Conservation (phyloP, 2,113 vertebrate species). For the Heteronetta atricapilla region DNA sequence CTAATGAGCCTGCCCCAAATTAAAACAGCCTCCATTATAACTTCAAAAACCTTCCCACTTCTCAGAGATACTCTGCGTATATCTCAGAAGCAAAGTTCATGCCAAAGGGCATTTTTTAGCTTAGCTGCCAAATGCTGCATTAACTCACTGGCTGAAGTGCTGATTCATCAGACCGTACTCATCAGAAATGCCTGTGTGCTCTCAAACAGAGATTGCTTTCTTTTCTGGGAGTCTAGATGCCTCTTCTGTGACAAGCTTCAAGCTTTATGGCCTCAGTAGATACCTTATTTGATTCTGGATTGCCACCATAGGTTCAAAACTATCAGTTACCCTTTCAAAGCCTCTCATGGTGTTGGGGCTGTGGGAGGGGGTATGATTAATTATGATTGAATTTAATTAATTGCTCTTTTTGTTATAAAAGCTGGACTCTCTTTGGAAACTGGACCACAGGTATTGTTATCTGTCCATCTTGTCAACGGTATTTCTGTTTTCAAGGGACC, state of each 20-base stretch:
- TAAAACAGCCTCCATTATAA: slow-evolving; percentile 38
- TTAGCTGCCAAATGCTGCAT: slow-evolving; percentile 53
- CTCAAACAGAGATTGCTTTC: slow-evolving; percentile 31
- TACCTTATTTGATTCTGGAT: not conserved
- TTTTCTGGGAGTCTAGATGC: slow-evolving; percentile 20
- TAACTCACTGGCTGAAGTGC: slow-evolving; percentile 48
- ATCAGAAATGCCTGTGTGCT: slow-evolving; percentile 11
- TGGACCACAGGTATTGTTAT: not conserved
- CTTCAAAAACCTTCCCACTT: slow-evolving; percentile 45
- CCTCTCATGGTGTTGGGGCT: not conserved
- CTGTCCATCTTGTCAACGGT: not conserved
- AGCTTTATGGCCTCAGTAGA: not conserved
- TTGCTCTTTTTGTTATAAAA: not conserved
- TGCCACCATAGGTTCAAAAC: not conserved
- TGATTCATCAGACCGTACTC: slow-evolving; percentile 44
- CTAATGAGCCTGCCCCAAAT: slow-evolving; percentile 60
- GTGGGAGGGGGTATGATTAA: fast-evolving
- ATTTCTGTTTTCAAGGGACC: not conserved
- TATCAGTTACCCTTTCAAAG: not conserved
- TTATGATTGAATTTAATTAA: not conserved
- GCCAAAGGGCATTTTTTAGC: slow-evolving; percentile 44
- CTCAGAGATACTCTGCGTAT: slow-evolving; percentile 1
- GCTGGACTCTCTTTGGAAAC: not conserved
- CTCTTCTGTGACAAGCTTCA: slow-evolving; percentile 8
- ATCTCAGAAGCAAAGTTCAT: slow-evolving; percentile 53